Percentiles rank a stretch among this genome's conserved stretches.
Evolutionary conservation across 2,888 invertebrate species (phyloP).

Genomic region (Chironomus riparius): DNA sequence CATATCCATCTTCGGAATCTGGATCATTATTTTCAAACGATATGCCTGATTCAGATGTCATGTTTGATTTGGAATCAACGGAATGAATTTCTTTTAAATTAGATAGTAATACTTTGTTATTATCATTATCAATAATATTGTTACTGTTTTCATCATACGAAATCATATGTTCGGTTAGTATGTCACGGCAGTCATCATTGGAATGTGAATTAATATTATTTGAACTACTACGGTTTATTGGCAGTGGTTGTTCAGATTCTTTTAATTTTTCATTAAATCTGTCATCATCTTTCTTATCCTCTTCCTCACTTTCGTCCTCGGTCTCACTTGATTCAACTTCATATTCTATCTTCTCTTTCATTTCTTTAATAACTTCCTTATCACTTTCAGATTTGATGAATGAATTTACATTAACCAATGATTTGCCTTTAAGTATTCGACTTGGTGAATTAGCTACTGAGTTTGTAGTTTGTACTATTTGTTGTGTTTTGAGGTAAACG

Average conservation of each 20-base stretch:
- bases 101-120: conserved; percentile 19
- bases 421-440: conserved; percentile 20
- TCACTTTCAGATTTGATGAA: background rate
- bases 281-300: background rate
- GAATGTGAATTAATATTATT: conserved; percentile 9
- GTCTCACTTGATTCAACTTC: background rate
- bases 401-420: conserved; percentile 22
- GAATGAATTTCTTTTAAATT: background rate
- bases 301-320: conserved; percentile 11
- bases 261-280: background rate
- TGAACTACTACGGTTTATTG: background rate
- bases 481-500: background rate
- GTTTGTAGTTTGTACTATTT: too few species aligned
- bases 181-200: conserved; percentile 13
- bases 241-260: background rate
- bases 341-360: background rate
- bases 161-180: conserved; percentile 1
- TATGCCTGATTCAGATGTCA: conserved; percentile 26
- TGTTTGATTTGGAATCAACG: conserved; percentile 22
- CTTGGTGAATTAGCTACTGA: background rate
- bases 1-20: conserved; percentile 23
- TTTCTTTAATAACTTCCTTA: background rate
- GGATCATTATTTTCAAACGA: conserved; percentile 19
- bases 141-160: background rate
- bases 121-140: background rate